These are phyloP conservation scores for Danio choprae DNA, from an alignment of 2,797 vertebrate genomes.

Conservation along the genomic window DNA sequence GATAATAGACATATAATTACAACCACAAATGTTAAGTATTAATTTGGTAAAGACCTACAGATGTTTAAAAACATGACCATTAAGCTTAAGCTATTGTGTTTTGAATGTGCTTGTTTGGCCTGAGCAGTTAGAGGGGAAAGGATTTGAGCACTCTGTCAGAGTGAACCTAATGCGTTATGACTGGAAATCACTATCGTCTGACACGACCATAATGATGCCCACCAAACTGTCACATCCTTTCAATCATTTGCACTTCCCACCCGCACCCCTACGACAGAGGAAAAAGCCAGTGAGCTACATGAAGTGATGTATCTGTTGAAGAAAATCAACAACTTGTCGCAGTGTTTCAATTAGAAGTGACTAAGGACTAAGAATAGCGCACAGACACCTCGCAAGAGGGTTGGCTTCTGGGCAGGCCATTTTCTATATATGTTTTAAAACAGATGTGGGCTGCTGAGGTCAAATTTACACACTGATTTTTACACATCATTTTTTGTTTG, in stretches of 20 bases:
- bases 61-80: neutral
- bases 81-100: neutral
- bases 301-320: conserved; percentile 59
- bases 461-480: neutral
- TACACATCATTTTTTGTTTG: no score
- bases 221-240: conserved; percentile 69
- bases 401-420: conserved; percentile 23
- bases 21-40: neutral
- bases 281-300: conserved; percentile 37
- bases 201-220: conserved; percentile 68
- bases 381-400: conserved; percentile 35
- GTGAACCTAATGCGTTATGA: conserved; percentile 61
- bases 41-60: neutral
- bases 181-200: conserved; percentile 63
- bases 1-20: neutral
- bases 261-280: conserved; percentile 29
- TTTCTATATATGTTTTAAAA: conserved; percentile 1
- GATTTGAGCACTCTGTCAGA: conserved; percentile 51
- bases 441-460: neutral
- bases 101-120: conserved; percentile 22
- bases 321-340: conserved; percentile 69
- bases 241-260: conserved; percentile 59
- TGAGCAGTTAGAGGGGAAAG: conserved; percentile 36
- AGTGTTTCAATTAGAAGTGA: conserved; percentile 67
- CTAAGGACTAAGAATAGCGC: conserved; percentile 68